phyloP scores from a whole-genome alignment of 2,113 vertebrate genomes.

The Pholis gunnellus region DNA sequence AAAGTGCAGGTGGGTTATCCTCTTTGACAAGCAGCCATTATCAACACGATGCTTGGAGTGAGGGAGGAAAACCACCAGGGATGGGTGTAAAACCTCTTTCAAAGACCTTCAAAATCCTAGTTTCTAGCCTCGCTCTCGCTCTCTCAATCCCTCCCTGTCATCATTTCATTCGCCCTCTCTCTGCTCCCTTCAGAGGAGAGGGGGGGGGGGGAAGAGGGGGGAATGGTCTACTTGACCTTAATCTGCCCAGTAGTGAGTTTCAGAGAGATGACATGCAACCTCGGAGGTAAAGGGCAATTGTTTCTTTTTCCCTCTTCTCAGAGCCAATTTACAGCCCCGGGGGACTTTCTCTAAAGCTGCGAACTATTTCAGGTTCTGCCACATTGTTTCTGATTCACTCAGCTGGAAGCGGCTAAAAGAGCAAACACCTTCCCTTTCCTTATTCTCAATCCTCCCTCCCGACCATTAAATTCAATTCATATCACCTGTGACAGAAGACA shows the following conservation, averaged over 20 bases:
- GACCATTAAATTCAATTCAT: slow-evolving; percentile 38
- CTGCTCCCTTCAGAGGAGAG: slow-evolving; percentile 69
- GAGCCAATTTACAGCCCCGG: slow-evolving; percentile 79
- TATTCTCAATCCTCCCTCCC: slow-evolving; percentile 21
- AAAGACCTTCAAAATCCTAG: slow-evolving; percentile 80
- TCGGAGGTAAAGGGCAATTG: slow-evolving; percentile 84
- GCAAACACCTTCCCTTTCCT: slow-evolving; percentile 43
- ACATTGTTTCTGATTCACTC: slow-evolving; percentile 67
- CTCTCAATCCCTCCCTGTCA: slow-evolving; percentile 73
- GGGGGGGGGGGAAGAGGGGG: slow-evolving; percentile 25
- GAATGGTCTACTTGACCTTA: slow-evolving; percentile 84
- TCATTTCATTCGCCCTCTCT: slow-evolving; percentile 68
- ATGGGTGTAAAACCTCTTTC: slow-evolving; percentile 79
- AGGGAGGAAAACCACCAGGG: slow-evolving; percentile 73
- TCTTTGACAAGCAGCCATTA: slow-evolving; percentile 78
- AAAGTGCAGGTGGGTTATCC: slow-evolving; percentile 76
- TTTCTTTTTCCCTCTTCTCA: slow-evolving; percentile 76
- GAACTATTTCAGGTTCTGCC: slow-evolving; percentile 75
- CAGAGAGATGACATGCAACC: slow-evolving; percentile 84
- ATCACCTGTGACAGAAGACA: background rate
- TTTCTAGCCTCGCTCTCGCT: slow-evolving; percentile 55
- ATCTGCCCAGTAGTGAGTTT: slow-evolving; percentile 82
- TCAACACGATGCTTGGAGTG: slow-evolving; percentile 74
- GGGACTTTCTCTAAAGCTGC: slow-evolving; percentile 67
- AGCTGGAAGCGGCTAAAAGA: slow-evolving; percentile 57